Conservation (phyloP, 2,113 vertebrate species). For the Delphinapterus leucas region DNA sequence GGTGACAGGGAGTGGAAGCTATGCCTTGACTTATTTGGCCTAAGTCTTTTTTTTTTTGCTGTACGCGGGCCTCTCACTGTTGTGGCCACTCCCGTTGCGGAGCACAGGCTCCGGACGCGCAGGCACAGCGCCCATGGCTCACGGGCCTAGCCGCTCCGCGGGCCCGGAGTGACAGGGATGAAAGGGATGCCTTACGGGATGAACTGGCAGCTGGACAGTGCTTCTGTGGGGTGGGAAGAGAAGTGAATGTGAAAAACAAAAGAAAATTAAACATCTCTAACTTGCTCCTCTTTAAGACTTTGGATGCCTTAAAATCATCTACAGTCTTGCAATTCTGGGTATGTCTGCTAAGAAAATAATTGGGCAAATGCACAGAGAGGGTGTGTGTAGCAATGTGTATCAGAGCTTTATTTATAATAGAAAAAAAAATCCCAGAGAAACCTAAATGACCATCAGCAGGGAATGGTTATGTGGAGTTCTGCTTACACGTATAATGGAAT, state of each 20-base stretch:
- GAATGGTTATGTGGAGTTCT: not conserved
- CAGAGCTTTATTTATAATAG: not conserved
- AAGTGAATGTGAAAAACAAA: not conserved
- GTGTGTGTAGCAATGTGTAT: not conserved
- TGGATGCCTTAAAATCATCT: not conserved
- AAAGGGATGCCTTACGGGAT: not conserved
- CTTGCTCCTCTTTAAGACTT: not conserved
- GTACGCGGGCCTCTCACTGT: no score
- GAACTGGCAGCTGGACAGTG: not conserved
- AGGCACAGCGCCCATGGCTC: accelerated
- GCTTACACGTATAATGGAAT: not conserved
- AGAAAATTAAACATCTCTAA: not conserved
- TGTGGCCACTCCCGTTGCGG: no score
- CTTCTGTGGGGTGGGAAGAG: not conserved
- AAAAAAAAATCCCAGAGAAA: not conserved
- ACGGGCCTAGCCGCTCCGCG: no score
- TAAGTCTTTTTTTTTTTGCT: no score
- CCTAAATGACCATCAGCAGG: not conserved
- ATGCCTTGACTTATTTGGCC: no score
- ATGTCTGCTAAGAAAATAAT: not conserved
- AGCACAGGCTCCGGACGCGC: no score
- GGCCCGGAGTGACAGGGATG: not conserved
- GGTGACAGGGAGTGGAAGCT: no score
- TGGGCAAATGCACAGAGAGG: not conserved
- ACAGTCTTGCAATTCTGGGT: not conserved